Evolutionary conservation across 2,888 invertebrate genomes (phyloP), one percentile per base, ranked within the genome.

Genomic region (Lysandra bellargus): DNA sequence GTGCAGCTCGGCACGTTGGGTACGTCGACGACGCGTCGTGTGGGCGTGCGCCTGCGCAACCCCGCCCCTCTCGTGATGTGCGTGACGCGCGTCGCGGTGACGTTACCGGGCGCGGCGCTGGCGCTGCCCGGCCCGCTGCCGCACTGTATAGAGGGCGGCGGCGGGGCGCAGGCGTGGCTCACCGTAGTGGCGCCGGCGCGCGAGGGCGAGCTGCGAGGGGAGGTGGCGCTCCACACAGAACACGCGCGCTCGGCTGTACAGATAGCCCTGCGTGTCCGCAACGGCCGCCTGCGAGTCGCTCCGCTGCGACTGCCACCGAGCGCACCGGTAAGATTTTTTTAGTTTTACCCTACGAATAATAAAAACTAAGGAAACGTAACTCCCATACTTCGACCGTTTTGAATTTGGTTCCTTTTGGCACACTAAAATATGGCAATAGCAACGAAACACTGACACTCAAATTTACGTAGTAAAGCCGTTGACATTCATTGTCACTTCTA

Each of bases 1-100:
- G 78, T 82, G 73, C 82, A 82, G 78, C 95, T 97, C 86, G 97
- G 97, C 82, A 94, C 96, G 80, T 93, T 97, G 81, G 95, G 96
- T 83, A 94, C 96, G 85, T 95, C 96, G 78, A 92, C 95, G 79
- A 95, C 96, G 84, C 96, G 97, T 85, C 96, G 96, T 84, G 96
- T 97, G 84, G 92, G 96, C 85, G 96, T 83, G 85, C 86, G 84
- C 23, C 83, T 91, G 85, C 88, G 80, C 88, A 91, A 92, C 89
- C 83, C 84, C n/a, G 89, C 87, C 80, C 87, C 88, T 73, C 85
- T 83, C 79, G 79, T 85, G 84, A 87, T 89, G 78, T 91, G 91
- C 87, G 84, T 86, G 80, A 33, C 79, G 78, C 84, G 82, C 78
- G 83, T 84, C 77, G 49, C 79, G 83, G 85, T 86, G 74, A 80